Conservation (phyloP, 1,140 invertebrate genomes). For the Cydia amplana region DNA sequence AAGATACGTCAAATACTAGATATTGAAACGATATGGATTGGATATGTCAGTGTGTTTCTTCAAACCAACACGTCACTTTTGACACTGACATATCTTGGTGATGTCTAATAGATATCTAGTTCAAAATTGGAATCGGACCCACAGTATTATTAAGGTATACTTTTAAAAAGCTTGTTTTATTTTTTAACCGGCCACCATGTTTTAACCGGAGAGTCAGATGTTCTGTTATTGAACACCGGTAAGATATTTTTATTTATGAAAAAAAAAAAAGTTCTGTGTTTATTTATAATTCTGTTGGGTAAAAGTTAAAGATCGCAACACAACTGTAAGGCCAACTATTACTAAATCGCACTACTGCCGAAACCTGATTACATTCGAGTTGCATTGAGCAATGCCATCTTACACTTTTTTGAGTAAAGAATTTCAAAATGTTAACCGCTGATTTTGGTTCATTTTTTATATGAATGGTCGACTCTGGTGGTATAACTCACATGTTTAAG, state of each 20-base stretch:
- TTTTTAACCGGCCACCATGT: too few species aligned
- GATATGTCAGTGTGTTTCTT: too few species aligned
- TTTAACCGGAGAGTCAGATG: too few species aligned
- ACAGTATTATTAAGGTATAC: not conserved
- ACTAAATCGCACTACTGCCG: not conserved
- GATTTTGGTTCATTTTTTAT: not conserved
- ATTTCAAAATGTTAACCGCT: not conserved
- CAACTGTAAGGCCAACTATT: not conserved
- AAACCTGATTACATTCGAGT: constrained; percentile 1
- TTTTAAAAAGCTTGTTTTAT: not conserved
- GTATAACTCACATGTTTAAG: not conserved
- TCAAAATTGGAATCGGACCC: too few species aligned
- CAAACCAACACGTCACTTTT: too few species aligned
- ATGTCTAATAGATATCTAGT: too few species aligned
- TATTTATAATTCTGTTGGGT: not conserved
- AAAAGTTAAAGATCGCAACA: not conserved
- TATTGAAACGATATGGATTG: too few species aligned
- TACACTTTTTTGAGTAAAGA: not conserved
- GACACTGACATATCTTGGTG: too few species aligned
- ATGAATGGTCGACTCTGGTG: not conserved
- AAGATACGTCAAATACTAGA: too few species aligned
- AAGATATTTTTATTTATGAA: too few species aligned
- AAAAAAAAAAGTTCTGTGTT: not conserved
- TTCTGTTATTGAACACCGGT: too few species aligned
- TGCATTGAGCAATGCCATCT: not conserved